These are phyloP conservation scores for Eupithecia dodoneata DNA, from an alignment of 2,888 invertebrate genomes.

Conservation along the genomic window DNA sequence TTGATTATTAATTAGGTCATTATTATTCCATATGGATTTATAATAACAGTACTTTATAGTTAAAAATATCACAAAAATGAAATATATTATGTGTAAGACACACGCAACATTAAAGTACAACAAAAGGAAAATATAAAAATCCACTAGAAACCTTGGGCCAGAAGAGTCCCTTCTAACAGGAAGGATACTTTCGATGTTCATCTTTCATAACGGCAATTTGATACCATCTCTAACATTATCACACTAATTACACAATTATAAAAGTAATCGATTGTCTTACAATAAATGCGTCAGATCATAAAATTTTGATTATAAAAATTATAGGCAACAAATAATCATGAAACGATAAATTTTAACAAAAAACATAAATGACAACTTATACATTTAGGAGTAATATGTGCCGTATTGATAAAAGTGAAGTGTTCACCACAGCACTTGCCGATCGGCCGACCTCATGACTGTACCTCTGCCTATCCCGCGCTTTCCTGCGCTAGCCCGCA, in stretches of 20 bases:
- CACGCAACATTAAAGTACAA: constrained; percentile 85
- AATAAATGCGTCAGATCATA: constrained; percentile 85
- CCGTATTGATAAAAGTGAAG: constrained; percentile 84
- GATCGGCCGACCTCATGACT: constrained; percentile 36
- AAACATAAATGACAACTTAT: constrained; percentile 78
- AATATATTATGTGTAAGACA: constrained; percentile 85
- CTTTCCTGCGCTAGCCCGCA: constrained; percentile 37
- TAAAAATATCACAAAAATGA: constrained; percentile 86
- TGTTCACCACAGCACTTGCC: constrained; percentile 57
- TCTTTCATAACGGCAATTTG: constrained; percentile 83
- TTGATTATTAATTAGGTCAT: constrained; percentile 85
- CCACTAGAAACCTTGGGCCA: constrained; percentile 84
- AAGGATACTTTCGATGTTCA: constrained; percentile 85
- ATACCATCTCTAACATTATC: constrained; percentile 83
- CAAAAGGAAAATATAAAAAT: constrained; percentile 83
- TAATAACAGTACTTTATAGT: constrained; percentile 85
- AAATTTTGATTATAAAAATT: constrained; percentile 83
- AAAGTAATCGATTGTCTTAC: constrained; percentile 84
- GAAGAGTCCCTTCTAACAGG: constrained; percentile 83
- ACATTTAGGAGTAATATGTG: constrained; percentile 78
- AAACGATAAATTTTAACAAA: constrained; percentile 83
- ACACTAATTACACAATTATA: constrained; percentile 84
- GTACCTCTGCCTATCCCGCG: constrained; percentile 41
- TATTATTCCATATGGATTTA: constrained; percentile 83
- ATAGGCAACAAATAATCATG: constrained; percentile 82